Conservation (phyloP, 2,888 invertebrate genomes). For the Synergus japonicus region DNA sequence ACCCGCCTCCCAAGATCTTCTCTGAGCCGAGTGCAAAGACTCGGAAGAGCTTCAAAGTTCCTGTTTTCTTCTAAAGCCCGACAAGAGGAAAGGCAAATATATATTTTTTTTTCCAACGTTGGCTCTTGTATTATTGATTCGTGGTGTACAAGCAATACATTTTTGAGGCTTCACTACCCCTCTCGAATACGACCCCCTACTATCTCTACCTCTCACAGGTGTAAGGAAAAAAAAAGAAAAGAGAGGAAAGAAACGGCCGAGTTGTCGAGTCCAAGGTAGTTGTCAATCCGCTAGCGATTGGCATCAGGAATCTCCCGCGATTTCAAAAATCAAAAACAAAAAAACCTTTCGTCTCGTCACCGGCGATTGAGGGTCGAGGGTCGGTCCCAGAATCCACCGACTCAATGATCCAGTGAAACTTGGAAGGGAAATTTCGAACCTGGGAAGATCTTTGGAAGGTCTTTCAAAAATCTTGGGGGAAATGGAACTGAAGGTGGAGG, state of each 20-base stretch:
- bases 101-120: conserved; percentile 51
- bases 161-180: conserved; percentile 73
- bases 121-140: conserved; percentile 70
- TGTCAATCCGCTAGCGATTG: conserved; percentile 35
- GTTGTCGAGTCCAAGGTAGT: conserved; percentile 56
- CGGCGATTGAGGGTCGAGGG: neutral
- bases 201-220: conserved; percentile 67
- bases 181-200: conserved; percentile 70
- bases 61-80: neutral
- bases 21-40: too few relatives aligned
- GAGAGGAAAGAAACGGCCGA: conserved; percentile 62
- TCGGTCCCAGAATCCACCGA: neutral
- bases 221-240: conserved; percentile 63
- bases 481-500: conserved; percentile 75
- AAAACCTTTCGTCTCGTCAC: neutral
- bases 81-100: conserved; percentile 50
- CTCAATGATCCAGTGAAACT: neutral
- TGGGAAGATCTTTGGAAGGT: neutral
- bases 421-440: neutral
- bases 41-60: neutral
- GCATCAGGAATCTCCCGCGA: conserved; percentile 14
- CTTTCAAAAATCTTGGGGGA: neutral
- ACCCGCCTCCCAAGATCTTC: too few relatives aligned
- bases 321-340: neutral
- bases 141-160: conserved; percentile 71